A percentile compares a stretch with the other conserved stretches of the same genome.
Conservation (phyloP, 2,888 invertebrate species). For the Congeria kusceri region DNA sequence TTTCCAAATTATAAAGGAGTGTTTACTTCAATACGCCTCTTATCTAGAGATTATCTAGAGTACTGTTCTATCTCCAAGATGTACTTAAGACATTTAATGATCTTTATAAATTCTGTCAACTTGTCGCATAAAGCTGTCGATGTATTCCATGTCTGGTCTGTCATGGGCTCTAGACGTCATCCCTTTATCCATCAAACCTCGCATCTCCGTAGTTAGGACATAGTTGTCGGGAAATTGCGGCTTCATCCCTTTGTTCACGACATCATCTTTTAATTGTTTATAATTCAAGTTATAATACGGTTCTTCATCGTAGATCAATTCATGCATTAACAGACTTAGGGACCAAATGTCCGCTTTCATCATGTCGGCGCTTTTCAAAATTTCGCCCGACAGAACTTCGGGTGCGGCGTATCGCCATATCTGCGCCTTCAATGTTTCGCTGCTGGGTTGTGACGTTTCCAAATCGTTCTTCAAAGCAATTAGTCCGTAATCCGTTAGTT, state of each 20-base stretch:
- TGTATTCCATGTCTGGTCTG: no score
- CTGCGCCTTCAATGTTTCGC: conserved; percentile 44
- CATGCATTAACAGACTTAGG: conserved; percentile 50
- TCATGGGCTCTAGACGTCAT: not conserved
- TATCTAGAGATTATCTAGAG: no score
- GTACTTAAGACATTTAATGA: no score
- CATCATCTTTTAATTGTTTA: conserved; percentile 52
- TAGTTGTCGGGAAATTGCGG: conserved; percentile 29
- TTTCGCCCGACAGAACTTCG: conserved; percentile 59
- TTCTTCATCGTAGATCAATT: conserved; percentile 52
- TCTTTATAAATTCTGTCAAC: no score
- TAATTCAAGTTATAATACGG: conserved; percentile 55
- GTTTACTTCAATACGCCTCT: no score
- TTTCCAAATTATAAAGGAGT: no score
- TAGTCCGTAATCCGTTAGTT: conserved; percentile 68
- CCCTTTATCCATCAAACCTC: not conserved
- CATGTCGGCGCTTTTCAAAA: conserved; percentile 31
- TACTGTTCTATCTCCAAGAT: no score
- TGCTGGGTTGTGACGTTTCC: conserved; percentile 21
- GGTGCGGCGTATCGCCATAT: conserved; percentile 65
- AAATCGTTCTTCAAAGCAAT: conserved; percentile 64
- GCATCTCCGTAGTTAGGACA: not conserved
- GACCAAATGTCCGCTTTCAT: conserved; percentile 62
- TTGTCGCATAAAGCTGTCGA: no score
- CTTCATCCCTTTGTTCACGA: conserved; percentile 37